These are phyloP conservation scores for Drosophila demipolita DNA, from an alignment of 2,888 invertebrate species.

Conservation along the genomic window DNA sequence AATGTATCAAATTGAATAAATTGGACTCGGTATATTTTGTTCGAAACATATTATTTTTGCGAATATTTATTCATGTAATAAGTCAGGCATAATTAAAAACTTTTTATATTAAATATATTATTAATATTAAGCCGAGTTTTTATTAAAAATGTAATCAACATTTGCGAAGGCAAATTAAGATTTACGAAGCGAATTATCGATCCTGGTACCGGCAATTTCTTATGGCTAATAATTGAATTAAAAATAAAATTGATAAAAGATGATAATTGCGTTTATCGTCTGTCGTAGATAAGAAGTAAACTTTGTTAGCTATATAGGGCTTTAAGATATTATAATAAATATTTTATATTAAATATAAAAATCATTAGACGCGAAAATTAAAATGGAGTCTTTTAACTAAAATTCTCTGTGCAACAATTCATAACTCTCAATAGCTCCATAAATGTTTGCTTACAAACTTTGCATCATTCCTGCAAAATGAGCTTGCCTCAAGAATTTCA, in stretches of 20 bases:
- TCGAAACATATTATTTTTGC: constrained; percentile 47
- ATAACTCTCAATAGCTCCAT: neutral
- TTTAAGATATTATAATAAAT: neutral
- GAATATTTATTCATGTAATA: constrained; percentile 41
- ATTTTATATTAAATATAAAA: too few relatives aligned
- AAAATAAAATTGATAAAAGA: too few relatives aligned
- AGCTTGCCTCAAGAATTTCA: neutral
- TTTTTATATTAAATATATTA: neutral
- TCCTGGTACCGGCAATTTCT: too few relatives aligned
- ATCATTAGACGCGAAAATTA: too few relatives aligned
- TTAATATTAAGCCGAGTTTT: neutral
- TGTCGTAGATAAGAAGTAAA: too few relatives aligned
- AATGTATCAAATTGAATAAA: neutral
- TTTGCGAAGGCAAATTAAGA: constrained; percentile 19
- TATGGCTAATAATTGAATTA: too few relatives aligned
- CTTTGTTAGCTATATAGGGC: too few relatives aligned
- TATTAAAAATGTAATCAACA: constrained; percentile 55
- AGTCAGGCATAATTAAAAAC: constrained; percentile 17
- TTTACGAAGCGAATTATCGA: neutral
- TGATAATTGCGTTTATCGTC: too few relatives aligned
- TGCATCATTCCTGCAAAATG: neutral
- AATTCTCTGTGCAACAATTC: neutral
- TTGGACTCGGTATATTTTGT: constrained; percentile 6
- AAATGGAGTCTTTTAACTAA: neutral
- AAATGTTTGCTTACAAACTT: neutral